Conservation (phyloP, 1,140 invertebrate genomes). For the Rhyzopertha dominica region DNA sequence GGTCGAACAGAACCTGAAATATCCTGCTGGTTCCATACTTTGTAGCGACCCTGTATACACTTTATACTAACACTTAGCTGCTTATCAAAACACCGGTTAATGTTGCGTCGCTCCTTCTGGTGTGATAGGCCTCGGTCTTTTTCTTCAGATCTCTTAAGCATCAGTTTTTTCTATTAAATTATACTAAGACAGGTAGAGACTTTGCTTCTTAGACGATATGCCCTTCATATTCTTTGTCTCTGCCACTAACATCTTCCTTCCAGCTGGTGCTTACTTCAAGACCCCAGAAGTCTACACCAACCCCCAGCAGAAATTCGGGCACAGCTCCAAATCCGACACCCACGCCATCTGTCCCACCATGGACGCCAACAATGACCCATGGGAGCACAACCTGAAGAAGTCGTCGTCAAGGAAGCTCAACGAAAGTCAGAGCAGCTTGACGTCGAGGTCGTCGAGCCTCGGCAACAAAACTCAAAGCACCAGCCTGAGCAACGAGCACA, state of each 20-base stretch:
- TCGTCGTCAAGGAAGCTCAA: constrained; percentile 30
- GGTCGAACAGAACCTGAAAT: too few relatives aligned
- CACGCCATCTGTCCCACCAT: constrained; percentile 25
- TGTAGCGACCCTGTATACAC: too few relatives aligned
- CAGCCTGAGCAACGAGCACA: constrained; percentile 36
- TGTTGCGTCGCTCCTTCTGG: too few relatives aligned
- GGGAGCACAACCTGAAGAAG: constrained; percentile 30
- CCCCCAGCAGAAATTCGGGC: constrained; percentile 19
- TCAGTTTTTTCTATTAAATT: too few relatives aligned
- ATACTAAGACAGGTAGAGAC: too few relatives aligned
- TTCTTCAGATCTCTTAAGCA: too few relatives aligned
- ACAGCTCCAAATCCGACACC: constrained; percentile 33
- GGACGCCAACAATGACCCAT: constrained; percentile 29
- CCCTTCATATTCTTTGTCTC: background rate
- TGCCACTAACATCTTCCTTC: background rate
- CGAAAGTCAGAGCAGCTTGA: constrained; percentile 42
- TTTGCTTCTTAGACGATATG: too few relatives aligned
- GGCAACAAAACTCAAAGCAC: constrained; percentile 44
- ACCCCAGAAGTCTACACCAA: constrained; percentile 17
- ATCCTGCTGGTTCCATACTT: too few relatives aligned
- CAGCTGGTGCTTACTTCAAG: constrained; percentile 34
- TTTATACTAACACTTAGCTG: too few relatives aligned
- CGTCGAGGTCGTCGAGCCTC: constrained; percentile 36
- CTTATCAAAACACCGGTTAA: too few relatives aligned
- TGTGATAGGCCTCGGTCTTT: too few relatives aligned